A percentile compares a stretch with the other conserved stretches of the same genome.
Evolutionary conservation across 2,888 invertebrate species (phyloP).

Genomic region (Macrophya annulata): DNA sequence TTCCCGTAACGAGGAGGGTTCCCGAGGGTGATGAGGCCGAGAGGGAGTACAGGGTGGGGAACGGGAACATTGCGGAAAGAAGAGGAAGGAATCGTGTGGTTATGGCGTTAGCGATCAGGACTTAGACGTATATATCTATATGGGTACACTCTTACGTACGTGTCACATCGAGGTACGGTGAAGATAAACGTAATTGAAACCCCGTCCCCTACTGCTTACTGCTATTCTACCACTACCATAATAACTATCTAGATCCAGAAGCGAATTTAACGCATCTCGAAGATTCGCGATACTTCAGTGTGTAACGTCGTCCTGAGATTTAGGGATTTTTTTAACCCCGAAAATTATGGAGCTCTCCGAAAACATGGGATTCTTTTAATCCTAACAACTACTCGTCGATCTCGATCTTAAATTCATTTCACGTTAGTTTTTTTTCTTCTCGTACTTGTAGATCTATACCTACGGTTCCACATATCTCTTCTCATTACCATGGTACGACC

Average conservation of each 20-base stretch:
- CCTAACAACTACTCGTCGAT: not conserved
- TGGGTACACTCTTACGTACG: slow-evolving; percentile 1
- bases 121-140: slow-evolving; percentile 12
- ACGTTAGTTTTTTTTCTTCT: too few species aligned
- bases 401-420: not conserved
- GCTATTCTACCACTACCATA: not conserved
- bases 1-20: slow-evolving; percentile 40
- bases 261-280: not conserved
- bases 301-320: not conserved
- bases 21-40: slow-evolving; percentile 20
- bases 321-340: not conserved
- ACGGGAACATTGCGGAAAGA: slow-evolving; percentile 2
- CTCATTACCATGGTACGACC: slow-evolving; percentile 20
- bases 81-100: slow-evolving; percentile 41
- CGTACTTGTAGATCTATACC: too few species aligned
- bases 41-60: not conserved
- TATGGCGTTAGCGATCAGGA: slow-evolving; percentile 44
- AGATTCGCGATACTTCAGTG: not conserved
- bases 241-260: not conserved
- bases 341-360: not conserved
- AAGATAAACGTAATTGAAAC: slow-evolving; percentile 50
- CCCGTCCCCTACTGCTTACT: slow-evolving; percentile 40
- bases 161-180: slow-evolving; percentile 21
- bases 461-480: too few species aligned
- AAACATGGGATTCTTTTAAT: not conserved